Evolutionary conservation across 2,888 invertebrate genomes (phyloP).

Genomic region (Mesopsocus fuscifrons): DNA sequence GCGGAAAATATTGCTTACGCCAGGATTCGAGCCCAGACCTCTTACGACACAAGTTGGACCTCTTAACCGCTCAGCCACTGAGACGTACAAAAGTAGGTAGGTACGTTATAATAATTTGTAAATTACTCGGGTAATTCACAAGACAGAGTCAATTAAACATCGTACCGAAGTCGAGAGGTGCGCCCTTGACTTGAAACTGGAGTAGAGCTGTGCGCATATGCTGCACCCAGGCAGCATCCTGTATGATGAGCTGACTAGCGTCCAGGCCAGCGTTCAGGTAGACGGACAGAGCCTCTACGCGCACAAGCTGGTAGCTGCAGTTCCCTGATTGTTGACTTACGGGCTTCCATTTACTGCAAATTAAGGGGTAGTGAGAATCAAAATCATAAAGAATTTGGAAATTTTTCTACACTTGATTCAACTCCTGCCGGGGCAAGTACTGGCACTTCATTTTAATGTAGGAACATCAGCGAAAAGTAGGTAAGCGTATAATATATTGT

Average conservation of each 20-base stretch:
- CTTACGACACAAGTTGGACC: background rate
- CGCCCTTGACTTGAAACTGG: constrained; percentile 55
- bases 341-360: constrained; percentile 55
- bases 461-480: no score
- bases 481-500: no score
- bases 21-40: no score
- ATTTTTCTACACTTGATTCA: no score
- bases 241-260: constrained; percentile 19
- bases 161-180: constrained; percentile 65
- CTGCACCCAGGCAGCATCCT: constrained; percentile 15
- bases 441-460: no score
- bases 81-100: no score
- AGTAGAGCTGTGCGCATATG: constrained; percentile 1
- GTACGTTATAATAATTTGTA: no score
- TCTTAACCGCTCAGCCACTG: no score
- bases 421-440: no score
- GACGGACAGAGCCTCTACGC: constrained; percentile 52
- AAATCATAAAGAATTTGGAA: background rate
- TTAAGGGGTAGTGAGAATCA: constrained; percentile 9
- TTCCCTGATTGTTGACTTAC: constrained; percentile 38
- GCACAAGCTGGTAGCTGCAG: constrained; percentile 48
- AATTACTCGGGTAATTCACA: no score
- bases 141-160: no score
- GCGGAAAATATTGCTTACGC: no score
- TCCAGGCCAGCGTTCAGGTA: constrained; percentile 51